Evolutionary conservation across 2,888 invertebrate species (phyloP).

Genomic region (Tubulanus polymorphus): DNA sequence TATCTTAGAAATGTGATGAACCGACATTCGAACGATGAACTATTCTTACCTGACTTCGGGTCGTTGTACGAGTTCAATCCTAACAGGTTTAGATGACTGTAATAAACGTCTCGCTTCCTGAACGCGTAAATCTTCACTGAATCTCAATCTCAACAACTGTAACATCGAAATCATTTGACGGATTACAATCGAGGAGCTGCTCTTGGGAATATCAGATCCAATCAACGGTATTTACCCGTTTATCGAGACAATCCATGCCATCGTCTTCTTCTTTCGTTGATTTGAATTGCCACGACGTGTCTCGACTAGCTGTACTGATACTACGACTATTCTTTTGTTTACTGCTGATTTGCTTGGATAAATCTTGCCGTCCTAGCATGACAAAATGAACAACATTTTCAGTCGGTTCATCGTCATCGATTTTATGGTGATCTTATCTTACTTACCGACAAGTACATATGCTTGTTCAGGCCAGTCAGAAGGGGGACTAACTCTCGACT

Average conservation of each 20-base stretch:
- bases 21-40: not conserved
- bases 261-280: slow-evolving; percentile 59
- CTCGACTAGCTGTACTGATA: not conserved
- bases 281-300: slow-evolving; percentile 5
- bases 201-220: no score
- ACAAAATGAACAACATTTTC: slow-evolving; percentile 4
- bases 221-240: slow-evolving; percentile 37
- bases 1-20: not conserved
- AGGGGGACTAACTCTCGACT: slow-evolving; percentile 69
- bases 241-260: slow-evolving; percentile 63
- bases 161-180: not conserved
- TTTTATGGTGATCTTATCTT: no score
- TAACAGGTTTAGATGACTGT: slow-evolving; percentile 81
- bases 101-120: slow-evolving; percentile 78
- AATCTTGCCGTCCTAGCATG: slow-evolving; percentile 62
- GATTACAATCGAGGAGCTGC: not conserved
- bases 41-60: slow-evolving; percentile 67
- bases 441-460: slow-evolving; percentile 64
- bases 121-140: slow-evolving; percentile 64
- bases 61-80: slow-evolving; percentile 77
- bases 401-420: no score
- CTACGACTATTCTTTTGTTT: not conserved
- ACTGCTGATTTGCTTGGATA: slow-evolving; percentile 54
- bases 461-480: slow-evolving; percentile 69
- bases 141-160: slow-evolving; percentile 56